Evolutionary conservation across 2,888 invertebrate genomes (phyloP), one percentile per base, ranked within the genome.

Genomic region (Himalopsyche kuldschensis): DNA sequence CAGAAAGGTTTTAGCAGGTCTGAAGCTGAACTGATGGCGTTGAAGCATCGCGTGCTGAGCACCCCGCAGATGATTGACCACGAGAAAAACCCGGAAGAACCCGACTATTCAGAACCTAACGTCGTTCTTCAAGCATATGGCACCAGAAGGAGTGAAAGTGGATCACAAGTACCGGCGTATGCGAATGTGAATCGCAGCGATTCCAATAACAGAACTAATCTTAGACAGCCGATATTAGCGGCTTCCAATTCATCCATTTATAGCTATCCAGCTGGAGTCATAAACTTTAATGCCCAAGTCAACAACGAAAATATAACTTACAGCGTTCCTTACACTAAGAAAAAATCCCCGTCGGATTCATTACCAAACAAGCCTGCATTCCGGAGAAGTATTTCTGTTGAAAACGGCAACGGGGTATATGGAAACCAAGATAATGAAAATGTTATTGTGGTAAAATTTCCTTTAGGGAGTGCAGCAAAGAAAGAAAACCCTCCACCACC

Each of bases 401-500:
- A 85, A 46, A 80, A 84, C 35, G 84, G 69, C 30, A 81, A 85
- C 55, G 77, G 79, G 27, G 85, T 77, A 6, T 79, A 81, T 75
- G 89, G 89, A 69, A 90, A 90, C 84, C 90, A 90, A 84, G 91
- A 89, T 87, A 89, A 90, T 24, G 91, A 91, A 46, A 90, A 89
- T 83, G 89, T 92, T 0, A 90, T 92, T 88, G 91, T 91, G 83
- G 90, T 92, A 27, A 92, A 92, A 87, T 92, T 92, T 89, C 92
- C 92, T 20, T 87, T 92, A 69, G 92, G 92, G 82, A 92, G 91
- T 87, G 90, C 91, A 6, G 89, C 89, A 48, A 90, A 90, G 87
- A 90, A 89, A 87, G 91, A 92, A 75, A 90, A 91, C 79, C 96
- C 96, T 5, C 96, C 96, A 0, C 94, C 95, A 4, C 96, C 96